phyloP scores from a whole-genome alignment of 35 echinoderm and acorn worm species.

The Strongylocentrotus purpuratus region DNA sequence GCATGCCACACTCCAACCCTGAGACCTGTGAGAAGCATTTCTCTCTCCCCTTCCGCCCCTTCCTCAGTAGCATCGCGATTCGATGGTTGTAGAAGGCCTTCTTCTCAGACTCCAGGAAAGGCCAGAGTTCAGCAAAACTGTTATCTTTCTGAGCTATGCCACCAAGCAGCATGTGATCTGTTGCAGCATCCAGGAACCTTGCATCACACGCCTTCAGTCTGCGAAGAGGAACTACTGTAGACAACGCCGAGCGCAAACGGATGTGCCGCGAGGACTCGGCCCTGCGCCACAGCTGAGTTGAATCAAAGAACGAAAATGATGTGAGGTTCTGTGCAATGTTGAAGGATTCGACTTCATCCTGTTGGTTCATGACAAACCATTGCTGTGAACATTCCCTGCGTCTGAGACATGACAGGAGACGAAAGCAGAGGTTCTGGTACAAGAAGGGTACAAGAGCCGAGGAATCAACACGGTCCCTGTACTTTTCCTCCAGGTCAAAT shows the following conservation, averaged over 20 bases:
- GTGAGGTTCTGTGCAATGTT: not conserved
- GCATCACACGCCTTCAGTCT: not conserved
- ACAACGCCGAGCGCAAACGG: not conserved
- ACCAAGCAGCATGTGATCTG: not conserved
- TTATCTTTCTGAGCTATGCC: not conserved
- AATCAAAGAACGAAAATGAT: not conserved
- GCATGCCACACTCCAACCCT: not conserved
- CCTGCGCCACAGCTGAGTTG: not conserved
- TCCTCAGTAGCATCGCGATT: not conserved
- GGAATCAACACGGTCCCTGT: not conserved
- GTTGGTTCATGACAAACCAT: not conserved
- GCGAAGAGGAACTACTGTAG: not conserved
- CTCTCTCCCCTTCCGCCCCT: not conserved
- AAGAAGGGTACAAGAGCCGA: not conserved
- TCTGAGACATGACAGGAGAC: not conserved
- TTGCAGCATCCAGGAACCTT: not conserved
- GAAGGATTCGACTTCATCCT: not conserved
- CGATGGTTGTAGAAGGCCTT: conserved; percentile 5
- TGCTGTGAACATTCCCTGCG: not conserved
- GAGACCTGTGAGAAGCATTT: not conserved
- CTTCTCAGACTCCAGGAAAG: not conserved
- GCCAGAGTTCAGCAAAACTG: not conserved
- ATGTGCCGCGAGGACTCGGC: not conserved
- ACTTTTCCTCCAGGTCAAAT: not conserved
- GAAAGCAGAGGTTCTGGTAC: conserved; percentile 42